These are phyloP conservation scores for Prunella fulvescens DNA, from an alignment of 2,113 vertebrate genomes.

Conservation along the genomic window DNA sequence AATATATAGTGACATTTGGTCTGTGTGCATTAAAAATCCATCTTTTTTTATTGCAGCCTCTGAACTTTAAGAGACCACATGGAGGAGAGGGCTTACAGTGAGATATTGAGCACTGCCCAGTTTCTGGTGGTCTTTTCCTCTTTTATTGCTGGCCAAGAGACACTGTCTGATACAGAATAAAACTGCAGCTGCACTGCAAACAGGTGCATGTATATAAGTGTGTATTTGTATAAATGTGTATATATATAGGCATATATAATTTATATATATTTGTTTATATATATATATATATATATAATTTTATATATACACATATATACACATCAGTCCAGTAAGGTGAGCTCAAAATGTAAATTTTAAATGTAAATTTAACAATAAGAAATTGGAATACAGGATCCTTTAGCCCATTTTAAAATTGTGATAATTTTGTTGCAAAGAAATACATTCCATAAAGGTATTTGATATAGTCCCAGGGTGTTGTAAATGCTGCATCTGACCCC, in stretches of 20 bases:
- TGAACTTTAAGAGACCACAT: neutral
- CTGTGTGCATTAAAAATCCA: neutral
- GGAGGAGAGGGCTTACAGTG: neutral
- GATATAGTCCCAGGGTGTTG: neutral
- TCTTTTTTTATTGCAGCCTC: neutral
- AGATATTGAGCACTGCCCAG: neutral
- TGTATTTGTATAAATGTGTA: fast-evolving
- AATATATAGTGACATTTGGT: neutral
- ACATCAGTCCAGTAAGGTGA: neutral
- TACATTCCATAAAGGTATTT: neutral
- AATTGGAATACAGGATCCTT: neutral
- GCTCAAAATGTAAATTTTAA: neutral
- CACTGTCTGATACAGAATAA: neutral
- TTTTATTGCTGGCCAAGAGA: neutral
- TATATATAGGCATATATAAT: neutral
- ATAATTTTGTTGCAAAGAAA: neutral
- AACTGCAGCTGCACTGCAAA: neutral
- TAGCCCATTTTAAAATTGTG: neutral
- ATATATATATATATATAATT: neutral
- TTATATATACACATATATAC: too few species aligned
- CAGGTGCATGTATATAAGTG: fast-evolving
- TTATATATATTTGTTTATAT: fast-evolving
- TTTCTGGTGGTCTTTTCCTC: neutral
- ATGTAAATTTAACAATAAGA: neutral
- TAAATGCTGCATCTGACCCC: neutral